These are phyloP conservation scores for Drosophila bunnanda DNA, from an alignment of 2,888 invertebrate species.

Conservation along the genomic window DNA sequence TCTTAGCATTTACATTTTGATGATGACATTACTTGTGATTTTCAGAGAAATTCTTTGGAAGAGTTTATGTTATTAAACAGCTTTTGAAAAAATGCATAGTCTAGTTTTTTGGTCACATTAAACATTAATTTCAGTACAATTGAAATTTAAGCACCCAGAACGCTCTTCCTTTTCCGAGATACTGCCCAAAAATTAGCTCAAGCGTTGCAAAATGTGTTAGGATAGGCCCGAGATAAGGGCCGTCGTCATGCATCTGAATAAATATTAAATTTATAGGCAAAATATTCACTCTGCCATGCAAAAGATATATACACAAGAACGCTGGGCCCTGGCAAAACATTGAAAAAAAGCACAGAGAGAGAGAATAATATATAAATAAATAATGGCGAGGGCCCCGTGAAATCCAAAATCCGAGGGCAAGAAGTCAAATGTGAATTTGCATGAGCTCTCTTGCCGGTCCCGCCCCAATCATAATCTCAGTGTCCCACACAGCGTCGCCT, in stretches of 20 bases:
- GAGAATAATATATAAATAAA: constrained; percentile 40
- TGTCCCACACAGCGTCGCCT: constrained; percentile 15
- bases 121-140: background rate
- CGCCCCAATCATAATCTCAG: constrained; percentile 48
- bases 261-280: constrained; percentile 69
- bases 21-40: background rate
- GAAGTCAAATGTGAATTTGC: constrained; percentile 63
- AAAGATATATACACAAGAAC: constrained; percentile 50
- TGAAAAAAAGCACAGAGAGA: background rate
- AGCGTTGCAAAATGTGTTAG: constrained; percentile 20
- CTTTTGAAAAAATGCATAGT: no score
- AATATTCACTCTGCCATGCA: constrained; percentile 69
- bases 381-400: constrained; percentile 30
- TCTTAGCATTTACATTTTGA: background rate
- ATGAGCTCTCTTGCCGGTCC: constrained; percentile 36
- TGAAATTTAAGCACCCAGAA: constrained; percentile 29
- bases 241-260: constrained; percentile 38
- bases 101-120: background rate
- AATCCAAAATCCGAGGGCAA: constrained; percentile 40
- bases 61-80: no score
- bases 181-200: constrained; percentile 26
- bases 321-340: constrained; percentile 12
- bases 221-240: constrained; percentile 27
- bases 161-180: background rate
- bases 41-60: background rate